Base-by-base conservation (phyloP, 2,888 invertebrate species). In the Autographa gamma region DNA sequence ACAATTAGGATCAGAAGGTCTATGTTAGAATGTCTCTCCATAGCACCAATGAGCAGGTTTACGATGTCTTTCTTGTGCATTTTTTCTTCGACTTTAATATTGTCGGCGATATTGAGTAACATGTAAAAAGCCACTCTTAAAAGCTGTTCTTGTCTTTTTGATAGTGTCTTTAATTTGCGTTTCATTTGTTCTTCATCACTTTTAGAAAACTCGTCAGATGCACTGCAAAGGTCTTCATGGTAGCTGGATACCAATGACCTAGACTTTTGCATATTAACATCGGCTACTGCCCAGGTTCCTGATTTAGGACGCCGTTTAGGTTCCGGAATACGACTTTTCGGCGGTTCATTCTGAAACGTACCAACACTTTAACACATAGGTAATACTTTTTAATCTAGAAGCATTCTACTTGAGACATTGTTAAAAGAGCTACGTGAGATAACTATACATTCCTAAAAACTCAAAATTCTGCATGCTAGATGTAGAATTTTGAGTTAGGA, bases 41-140 rank as follows among this genome's bases (percentile, higher is more conserved):
- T 96, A 13, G 98, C 97, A 87, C 98, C 98, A 61, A 98, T 97
- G 54, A 99, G 96, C 93, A 99, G 97, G 54, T 97, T 97, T 5
- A 99, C 98, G 79, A 99, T 97, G 87, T 98, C 98, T 91, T 99
- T 98, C 86, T 98, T 98, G 38, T 98, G 97, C 98, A 99, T 99
- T 96, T 99, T 99, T 93, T 98, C 98, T 93, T 99, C 99, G 4
- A 99, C 98, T 90, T 98, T 98, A 11, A 98, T 97, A 95, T 99
- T 99, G 92, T 99, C 99, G 5, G 99, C 98, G 92, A 99, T 98
- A 91, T 99, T 99, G 63, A 99, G 95, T 67, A 99, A 95, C 89
- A 99, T 96, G 92, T 99, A 99, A 91, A 98, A 98, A 4, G 98
- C 98, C 60, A 99, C 99, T 91, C 98, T 96, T 43, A 99, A 94